Percentiles rank a stretch among this genome's conserved stretches.
Conservation (phyloP, 2,888 invertebrate species). For the Sphaerophoria rueppellii region DNA sequence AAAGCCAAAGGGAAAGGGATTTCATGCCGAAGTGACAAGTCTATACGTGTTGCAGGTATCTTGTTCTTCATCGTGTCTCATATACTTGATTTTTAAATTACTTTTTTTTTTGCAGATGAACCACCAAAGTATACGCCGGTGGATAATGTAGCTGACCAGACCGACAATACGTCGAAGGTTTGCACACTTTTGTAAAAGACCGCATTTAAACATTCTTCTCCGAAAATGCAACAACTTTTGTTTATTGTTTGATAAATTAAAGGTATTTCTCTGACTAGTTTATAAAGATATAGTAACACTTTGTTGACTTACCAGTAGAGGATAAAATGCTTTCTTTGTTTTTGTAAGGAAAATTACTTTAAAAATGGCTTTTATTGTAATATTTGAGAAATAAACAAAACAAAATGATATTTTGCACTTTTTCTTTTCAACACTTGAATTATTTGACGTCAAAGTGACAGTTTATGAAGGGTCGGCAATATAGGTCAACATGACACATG, state of each 20-base stretch:
- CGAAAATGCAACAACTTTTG: slow-evolving; percentile 2
- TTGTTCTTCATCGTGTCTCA: not conserved
- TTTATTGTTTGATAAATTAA: not conserved
- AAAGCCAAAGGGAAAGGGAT: slow-evolving; percentile 76
- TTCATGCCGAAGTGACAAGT: slow-evolving; percentile 79
- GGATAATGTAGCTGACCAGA: slow-evolving; percentile 56
- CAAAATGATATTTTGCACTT: not conserved
- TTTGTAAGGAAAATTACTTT: not conserved
- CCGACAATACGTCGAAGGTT: slow-evolving; percentile 79
- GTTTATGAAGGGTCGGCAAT: no score
- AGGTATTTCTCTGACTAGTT: no score
- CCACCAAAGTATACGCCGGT: slow-evolving; percentile 76
- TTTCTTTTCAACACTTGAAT: not conserved
- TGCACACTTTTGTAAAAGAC: slow-evolving; percentile 80
- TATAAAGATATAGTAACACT: no score
- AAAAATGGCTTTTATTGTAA: slow-evolving; percentile 2
- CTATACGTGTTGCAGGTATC: slow-evolving; percentile 79
- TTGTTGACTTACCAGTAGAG: not conserved
- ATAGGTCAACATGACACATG: no score
- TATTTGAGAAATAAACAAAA: slow-evolving; percentile 29
- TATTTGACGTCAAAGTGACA: slow-evolving; percentile 41
- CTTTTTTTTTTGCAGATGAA: slow-evolving; percentile 77
- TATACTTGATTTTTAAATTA: slow-evolving; percentile 20
- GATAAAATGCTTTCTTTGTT: not conserved
- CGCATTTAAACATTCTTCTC: slow-evolving; percentile 19